Conservation (phyloP, 2,888 invertebrate species). For the Caenorhabditis doughertyi region DNA sequence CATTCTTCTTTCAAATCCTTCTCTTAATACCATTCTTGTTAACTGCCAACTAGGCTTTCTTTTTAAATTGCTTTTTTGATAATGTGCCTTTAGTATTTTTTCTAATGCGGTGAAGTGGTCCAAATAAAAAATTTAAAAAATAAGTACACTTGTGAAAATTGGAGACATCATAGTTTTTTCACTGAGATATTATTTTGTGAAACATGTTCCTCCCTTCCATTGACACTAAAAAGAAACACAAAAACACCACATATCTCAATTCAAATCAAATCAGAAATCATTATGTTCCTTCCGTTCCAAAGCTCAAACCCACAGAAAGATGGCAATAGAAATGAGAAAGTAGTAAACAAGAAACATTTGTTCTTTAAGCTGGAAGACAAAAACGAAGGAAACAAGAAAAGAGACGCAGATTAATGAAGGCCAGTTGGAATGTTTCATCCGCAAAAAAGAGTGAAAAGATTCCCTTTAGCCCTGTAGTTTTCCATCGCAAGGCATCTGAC, state of each 20-base stretch:
- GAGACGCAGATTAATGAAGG: background rate
- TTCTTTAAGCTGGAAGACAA: no score
- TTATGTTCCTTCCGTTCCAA: background rate
- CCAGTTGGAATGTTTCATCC: background rate
- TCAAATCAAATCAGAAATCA: no score
- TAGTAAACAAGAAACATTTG: background rate
- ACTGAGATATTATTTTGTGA: no score
- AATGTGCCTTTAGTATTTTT: conserved; percentile 50
- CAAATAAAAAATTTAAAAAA: conserved; percentile 46
- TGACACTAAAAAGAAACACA: background rate
- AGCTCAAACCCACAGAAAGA: background rate
- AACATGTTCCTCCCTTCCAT: no score
- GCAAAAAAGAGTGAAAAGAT: no score
- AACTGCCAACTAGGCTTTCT: conserved; percentile 45
- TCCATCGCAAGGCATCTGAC: no score
- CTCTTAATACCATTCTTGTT: conserved; percentile 37
- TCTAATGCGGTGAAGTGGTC: conserved; percentile 51
- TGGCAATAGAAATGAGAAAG: background rate
- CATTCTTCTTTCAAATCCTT: conserved; percentile 36
- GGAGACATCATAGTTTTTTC: no score
- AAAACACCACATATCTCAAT: background rate
- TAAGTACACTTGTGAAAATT: background rate
- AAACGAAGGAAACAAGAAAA: background rate
- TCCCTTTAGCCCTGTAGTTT: no score
- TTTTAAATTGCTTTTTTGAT: conserved; percentile 22